A percentile compares a stretch with the other conserved stretches of the same genome.
Evolutionary conservation across 2,113 vertebrate genomes (phyloP).

Genomic region (Neoarius graeffei): DNA sequence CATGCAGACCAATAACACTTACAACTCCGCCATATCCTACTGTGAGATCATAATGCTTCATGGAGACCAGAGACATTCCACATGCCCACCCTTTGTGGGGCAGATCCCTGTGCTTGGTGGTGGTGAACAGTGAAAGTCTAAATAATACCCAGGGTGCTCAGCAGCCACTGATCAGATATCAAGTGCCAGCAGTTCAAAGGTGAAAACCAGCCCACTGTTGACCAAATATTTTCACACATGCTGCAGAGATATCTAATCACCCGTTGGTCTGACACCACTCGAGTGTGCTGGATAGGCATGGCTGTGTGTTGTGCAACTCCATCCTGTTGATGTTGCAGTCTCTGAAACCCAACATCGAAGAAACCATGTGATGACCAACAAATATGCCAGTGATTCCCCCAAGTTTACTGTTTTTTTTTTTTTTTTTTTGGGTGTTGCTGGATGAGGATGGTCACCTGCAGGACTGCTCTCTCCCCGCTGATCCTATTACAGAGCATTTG

Average conservation of each 20-base stretch:
- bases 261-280: background rate
- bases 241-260: background rate
- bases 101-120: background rate
- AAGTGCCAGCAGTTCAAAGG: background rate
- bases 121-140: background rate
- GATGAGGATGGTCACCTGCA: too few species aligned
- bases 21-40: background rate
- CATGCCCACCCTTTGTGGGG: background rate
- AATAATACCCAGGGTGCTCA: background rate
- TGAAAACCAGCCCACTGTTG: background rate
- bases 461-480: too few species aligned
- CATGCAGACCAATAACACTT: too few species aligned
- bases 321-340: background rate
- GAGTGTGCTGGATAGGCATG: background rate
- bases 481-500: too few species aligned
- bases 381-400: background rate
- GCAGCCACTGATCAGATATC: background rate
- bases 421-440: too few species aligned
- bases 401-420: too few species aligned
- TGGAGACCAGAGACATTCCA: background rate
- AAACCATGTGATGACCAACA: background rate
- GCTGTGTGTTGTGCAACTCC: background rate
- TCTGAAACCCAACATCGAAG: background rate
- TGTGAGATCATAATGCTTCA: background rate
- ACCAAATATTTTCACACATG: background rate